Evolutionary conservation across 2,797 vertebrate genomes (phyloP).

Genomic region (Amniataba percoides): DNA sequence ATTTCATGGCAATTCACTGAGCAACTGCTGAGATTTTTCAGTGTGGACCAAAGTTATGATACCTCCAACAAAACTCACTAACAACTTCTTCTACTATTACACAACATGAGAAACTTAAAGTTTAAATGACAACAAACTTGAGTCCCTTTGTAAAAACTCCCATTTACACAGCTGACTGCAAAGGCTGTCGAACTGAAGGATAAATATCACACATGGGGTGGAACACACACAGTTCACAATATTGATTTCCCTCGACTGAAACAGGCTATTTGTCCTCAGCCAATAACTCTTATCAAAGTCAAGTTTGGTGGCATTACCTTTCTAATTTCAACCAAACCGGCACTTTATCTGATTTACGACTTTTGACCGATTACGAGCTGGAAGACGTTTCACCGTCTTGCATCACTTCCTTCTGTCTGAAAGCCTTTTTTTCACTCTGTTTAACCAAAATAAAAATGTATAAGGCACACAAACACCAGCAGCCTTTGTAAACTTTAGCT

Average conservation of each 20-base stretch:
- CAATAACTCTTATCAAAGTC: conserved; percentile 1
- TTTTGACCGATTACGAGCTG: conserved; percentile 35
- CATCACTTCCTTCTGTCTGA: conserved; percentile 54
- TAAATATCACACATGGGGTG: background rate
- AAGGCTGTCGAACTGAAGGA: too few species aligned
- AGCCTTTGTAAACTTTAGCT: conserved; percentile 20
- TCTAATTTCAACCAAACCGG: conserved; percentile 27
- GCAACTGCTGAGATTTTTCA: background rate
- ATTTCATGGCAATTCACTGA: background rate
- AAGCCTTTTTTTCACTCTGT: conserved; percentile 34
- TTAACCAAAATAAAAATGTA: conserved; percentile 56
- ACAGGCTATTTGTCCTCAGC: background rate
- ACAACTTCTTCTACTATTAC: background rate
- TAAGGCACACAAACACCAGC: conserved; percentile 31
- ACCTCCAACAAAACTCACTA: background rate
- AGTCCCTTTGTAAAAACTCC: background rate
- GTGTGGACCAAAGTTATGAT: too few species aligned
- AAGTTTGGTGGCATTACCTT: conserved; percentile 15
- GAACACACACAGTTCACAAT: background rate
- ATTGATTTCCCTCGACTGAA: background rate
- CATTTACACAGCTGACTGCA: background rate
- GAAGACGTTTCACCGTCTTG: conserved; percentile 55
- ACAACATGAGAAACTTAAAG: too few species aligned
- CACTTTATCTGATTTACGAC: conserved; percentile 29
- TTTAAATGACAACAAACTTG: background rate